A percentile compares a stretch with the other conserved stretches of the same genome.
Conservation (phyloP, 2,888 invertebrate genomes). For the Caenorhabditis japonica region DNA sequence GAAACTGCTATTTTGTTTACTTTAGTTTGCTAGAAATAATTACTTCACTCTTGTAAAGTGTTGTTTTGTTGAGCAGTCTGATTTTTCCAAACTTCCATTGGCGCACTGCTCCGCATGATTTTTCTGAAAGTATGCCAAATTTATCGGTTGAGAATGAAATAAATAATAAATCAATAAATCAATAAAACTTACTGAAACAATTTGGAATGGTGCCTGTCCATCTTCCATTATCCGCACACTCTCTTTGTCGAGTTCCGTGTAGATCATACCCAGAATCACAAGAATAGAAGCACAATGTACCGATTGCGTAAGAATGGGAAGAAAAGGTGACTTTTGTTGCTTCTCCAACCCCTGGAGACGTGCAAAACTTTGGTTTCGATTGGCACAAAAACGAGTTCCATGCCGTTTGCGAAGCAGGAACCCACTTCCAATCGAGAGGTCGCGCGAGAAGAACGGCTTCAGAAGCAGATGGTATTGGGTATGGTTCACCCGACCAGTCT, state of each 20-base stretch:
- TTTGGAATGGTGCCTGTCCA: slow-evolving; percentile 69
- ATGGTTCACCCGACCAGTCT: slow-evolving; percentile 56
- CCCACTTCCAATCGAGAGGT: slow-evolving; percentile 69
- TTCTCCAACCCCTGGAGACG: slow-evolving; percentile 70
- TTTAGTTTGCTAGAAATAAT: not conserved
- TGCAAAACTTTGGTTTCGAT: slow-evolving; percentile 72
- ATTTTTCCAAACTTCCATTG: slow-evolving; percentile 51
- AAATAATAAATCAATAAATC: no score
- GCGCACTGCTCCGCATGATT: slow-evolving; percentile 50
- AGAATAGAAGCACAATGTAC: slow-evolving; percentile 70
- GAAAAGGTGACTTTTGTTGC: slow-evolving; percentile 69
- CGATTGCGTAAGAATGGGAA: slow-evolving; percentile 70
- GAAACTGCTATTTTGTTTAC: not conserved
- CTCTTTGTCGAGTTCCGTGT: slow-evolving; percentile 51
- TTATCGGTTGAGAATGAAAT: no score
- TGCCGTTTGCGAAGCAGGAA: slow-evolving; percentile 67
- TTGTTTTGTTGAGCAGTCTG: slow-evolving; percentile 55
- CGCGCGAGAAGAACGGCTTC: slow-evolving; percentile 62
- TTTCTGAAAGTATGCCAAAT: slow-evolving; percentile 23
- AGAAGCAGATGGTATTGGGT: slow-evolving; percentile 46
- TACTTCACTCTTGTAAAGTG: slow-evolving; percentile 43
- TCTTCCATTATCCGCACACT: slow-evolving; percentile 62
- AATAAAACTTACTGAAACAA: slow-evolving; percentile 62
- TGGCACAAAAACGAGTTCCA: slow-evolving; percentile 71
- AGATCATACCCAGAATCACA: slow-evolving; percentile 68